phyloP scores from a whole-genome alignment of 2,797 vertebrate genomes.

The Saxicola maurus region DNA sequence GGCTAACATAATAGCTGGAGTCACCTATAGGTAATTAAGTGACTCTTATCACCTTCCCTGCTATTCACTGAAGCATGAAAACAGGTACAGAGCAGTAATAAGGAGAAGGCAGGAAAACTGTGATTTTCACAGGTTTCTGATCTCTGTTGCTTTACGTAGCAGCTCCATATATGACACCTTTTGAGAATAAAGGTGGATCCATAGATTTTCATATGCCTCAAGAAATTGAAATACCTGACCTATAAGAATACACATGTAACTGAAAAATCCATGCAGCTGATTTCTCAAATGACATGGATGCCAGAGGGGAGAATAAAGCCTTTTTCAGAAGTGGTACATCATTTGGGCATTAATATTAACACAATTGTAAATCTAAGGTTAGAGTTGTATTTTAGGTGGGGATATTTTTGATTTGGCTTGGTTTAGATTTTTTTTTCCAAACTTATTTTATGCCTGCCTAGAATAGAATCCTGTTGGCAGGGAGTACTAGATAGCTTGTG shows the following conservation, averaged over 20 bases:
- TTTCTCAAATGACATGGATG: background rate
- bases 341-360: background rate
- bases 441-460: background rate
- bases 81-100: background rate
- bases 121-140: background rate
- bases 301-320: background rate
- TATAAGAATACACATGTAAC: background rate
- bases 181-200: background rate
- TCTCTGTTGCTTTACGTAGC: background rate
- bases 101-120: background rate
- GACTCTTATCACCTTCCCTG: background rate
- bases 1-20: slow-evolving; percentile 1
- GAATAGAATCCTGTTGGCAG: slow-evolving; percentile 6
- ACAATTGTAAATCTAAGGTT: background rate
- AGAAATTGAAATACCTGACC: background rate
- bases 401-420: background rate
- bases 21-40: background rate
- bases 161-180: background rate
- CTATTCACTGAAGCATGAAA: background rate
- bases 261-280: background rate
- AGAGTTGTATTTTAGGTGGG: background rate
- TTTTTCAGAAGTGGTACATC: background rate
- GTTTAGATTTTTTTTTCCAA: background rate
- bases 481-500: background rate
- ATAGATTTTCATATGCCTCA: rapidly evolving